Conservation (phyloP, 37 sponge, comb jelly and placozoan genomes). For the Hexactinellida sp. region DNA sequence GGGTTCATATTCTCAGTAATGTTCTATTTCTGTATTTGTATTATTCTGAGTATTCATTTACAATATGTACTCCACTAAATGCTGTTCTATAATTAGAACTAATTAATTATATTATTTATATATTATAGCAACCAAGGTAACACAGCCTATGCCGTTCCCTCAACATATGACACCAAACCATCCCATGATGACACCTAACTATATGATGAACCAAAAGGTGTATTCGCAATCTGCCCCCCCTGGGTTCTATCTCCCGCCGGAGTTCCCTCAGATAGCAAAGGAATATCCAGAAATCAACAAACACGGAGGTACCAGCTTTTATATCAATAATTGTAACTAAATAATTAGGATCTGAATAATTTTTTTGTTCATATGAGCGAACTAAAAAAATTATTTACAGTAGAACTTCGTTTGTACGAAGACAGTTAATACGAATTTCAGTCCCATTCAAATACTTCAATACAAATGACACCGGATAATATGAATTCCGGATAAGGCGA, state of each 20-base stretch:
- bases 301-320: neutral
- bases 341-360: neutral
- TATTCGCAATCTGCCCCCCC: constrained; percentile 5
- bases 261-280: neutral
- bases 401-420: no score
- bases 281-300: neutral
- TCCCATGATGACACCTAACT: neutral
- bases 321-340: neutral
- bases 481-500: no score
- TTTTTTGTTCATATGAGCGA: neutral
- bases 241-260: neutral
- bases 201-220: neutral
- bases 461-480: no score
- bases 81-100: no score
- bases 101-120: no score
- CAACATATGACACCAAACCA: constrained; percentile 1
- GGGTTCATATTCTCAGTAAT: no score
- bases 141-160: neutral
- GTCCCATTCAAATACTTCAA: no score
- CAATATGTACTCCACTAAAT: no score
- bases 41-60: no score
- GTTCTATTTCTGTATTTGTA: no score
- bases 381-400: neutral
- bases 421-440: no score
- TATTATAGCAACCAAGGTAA: constrained; percentile 1